Evolutionary conservation across 2,113 vertebrate species (phyloP), one percentile per base, ranked within the genome.

Genomic region (Cygnus buccinator): DNA sequence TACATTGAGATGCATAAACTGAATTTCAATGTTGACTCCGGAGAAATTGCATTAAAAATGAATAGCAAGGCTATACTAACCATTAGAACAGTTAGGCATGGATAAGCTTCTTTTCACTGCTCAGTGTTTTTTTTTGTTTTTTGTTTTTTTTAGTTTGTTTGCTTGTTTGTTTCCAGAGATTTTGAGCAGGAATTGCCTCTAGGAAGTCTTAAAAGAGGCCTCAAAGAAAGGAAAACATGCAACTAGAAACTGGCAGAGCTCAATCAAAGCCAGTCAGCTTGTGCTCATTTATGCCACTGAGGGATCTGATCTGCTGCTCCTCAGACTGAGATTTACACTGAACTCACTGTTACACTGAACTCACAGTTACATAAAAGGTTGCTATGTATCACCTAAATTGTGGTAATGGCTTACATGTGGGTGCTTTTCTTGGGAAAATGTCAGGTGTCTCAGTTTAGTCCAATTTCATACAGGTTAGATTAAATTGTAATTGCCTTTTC

Each of bases 201-300:
- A 39, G 11, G 11, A 82, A 48, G 1, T 13, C 28, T 66, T 55
- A 57, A 37, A 80, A 39, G 14, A 74, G 19, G 13, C 13, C 6
- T 84, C 31, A 39, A 10, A 75, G 16, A 55, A 80, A 67, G 16
- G 29, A 84, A 74, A 70, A 13, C 9, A 8, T 43, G 26, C 12
- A 71, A 9, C 8, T 19, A 67, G 59, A 29, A 88, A 52, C 4
- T 9, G 22, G 13, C 8, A 17, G 39, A 71, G 17, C 52, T 52
- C 0, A 1, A 12, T 9, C 11, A 31, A 67, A 90, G 57, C 22
- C n/a, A 26, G 5, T 26, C 37, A 52, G 14, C 1, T 1, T 0
- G 0, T 0, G 0, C 6, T 28, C 18, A 43, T 89, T 77, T 59
- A 25, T 61, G 58, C 2, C 4, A 9, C 19, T 0, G 2, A 54